Conservation (phyloP, 2,797 vertebrate species). For the Myotis planiceps region DNA sequence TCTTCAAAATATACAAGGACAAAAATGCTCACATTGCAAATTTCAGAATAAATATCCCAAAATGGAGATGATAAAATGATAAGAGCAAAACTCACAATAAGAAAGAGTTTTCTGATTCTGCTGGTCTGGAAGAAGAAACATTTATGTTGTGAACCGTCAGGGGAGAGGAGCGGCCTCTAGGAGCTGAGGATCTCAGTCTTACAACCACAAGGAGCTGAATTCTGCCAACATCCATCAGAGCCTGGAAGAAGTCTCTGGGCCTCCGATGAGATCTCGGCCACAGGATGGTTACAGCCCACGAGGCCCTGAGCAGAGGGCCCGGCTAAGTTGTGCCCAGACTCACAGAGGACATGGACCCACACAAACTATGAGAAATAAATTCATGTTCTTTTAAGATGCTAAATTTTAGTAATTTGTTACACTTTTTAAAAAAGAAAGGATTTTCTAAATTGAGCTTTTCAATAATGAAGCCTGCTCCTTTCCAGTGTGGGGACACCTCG, state of each 20-base stretch:
- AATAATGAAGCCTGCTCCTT: background rate
- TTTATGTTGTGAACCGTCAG: background rate
- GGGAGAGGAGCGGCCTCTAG: background rate
- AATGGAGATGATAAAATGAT: background rate
- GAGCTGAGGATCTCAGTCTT: background rate
- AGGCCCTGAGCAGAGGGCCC: background rate
- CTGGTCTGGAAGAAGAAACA: background rate
- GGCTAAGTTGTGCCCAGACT: background rate
- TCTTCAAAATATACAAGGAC: background rate
- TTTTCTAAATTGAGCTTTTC: slow-evolving; percentile 3
- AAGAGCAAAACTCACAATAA: background rate
- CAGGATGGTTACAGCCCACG: background rate
- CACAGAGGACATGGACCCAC: background rate
- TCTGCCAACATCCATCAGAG: background rate
- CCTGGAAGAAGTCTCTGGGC: background rate
- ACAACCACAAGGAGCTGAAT: background rate
- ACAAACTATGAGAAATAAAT: background rate
- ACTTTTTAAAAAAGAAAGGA: background rate
- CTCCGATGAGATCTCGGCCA: background rate
- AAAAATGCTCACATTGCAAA: background rate
- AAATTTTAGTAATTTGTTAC: background rate
- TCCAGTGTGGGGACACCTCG: background rate
- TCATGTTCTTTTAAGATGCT: background rate
- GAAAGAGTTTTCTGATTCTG: background rate
- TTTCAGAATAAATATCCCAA: background rate